Percentiles rank a stretch among this genome's conserved stretches.
Conservation (phyloP, 2,797 vertebrate genomes). For the Carapus acus region DNA sequence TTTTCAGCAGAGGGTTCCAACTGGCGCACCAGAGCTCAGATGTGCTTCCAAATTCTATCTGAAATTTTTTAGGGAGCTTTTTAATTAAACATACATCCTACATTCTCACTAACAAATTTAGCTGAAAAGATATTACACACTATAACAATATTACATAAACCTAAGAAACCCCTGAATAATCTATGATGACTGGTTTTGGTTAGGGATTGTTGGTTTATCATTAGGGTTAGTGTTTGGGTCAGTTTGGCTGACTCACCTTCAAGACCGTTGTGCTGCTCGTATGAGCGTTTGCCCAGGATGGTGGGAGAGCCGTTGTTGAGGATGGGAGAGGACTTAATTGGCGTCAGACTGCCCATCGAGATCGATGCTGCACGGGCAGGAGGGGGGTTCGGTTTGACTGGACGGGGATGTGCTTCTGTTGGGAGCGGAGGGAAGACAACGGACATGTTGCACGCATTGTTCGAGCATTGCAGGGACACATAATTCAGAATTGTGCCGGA, state of each 20-base stretch:
- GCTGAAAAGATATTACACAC: not conserved
- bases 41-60: not conserved
- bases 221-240: too few relatives aligned
- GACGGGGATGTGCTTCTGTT: conserved; percentile 90
- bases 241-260: conserved; percentile 73
- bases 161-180: too few relatives aligned
- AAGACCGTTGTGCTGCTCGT: conserved; percentile 95
- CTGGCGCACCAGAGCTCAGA: not conserved
- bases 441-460: too few relatives aligned
- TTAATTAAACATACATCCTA: not conserved
- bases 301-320: conserved; percentile 97
- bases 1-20: conserved; percentile 15
- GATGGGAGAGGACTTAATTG: conserved; percentile 87
- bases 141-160: too few relatives aligned
- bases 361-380: conserved; percentile 74
- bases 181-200: too few relatives aligned
- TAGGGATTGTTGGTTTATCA: too few relatives aligned
- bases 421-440: not conserved
- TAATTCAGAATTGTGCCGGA: too few relatives aligned
- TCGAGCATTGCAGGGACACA: too few relatives aligned
- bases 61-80: not conserved
- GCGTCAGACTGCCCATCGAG: conserved; percentile 83
- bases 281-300: conserved; percentile 94
- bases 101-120: not conserved
- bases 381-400: conserved; percentile 81